Evolutionary conservation across 2,797 vertebrate species (phyloP), one percentile per base, ranked within the genome.

Genomic region (Onychomys leucogaster): DNA sequence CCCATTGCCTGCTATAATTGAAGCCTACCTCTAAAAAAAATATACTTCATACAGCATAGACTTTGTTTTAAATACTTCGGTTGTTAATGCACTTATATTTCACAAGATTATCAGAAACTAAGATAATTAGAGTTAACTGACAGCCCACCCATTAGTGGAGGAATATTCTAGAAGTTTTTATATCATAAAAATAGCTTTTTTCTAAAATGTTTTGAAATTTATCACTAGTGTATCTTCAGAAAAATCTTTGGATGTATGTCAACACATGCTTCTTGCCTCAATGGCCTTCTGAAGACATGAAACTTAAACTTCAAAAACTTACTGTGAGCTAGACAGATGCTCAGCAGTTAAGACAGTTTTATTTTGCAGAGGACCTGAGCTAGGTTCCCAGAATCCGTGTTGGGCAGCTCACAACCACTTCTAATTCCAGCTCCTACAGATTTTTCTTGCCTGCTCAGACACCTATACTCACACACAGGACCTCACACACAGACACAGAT

Each of bases 121-220:
- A 57, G 63, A 34, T 93, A 96, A 87, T 96, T 76, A 57, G 46
- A 87, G 43, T 73, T 86, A 83, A 76, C 2, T 49, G 65, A 55
- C 65, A 23, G 82, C 9, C 46, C 61, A 94, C 27, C 59, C 29
- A 82, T 87, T 37, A 93, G 25, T 90, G 29, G 12, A 67, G 49
- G 25, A 10, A 29, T 41, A n/a, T 43, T 77, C 7, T 21, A 78
- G 4, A 75, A 73, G 10, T 37, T 71, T 94, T 55, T 82, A 14
- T 73, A 34, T 85, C 0, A 32, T 41, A 90, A 86, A 32, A 43
- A 52, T 3, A 89, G 13, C 21, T 85, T 71, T 89, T 93, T 91
- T 49, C 21, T 59, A 61, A 46, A 17, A 75, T 77, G 7, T 76
- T 94, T 89, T 81, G 34, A 85, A 93, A 81, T 73, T 13, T 16